These are phyloP conservation scores for Ormyrus labotus DNA, from an alignment of 2,888 invertebrate species.

Conservation along the genomic window DNA sequence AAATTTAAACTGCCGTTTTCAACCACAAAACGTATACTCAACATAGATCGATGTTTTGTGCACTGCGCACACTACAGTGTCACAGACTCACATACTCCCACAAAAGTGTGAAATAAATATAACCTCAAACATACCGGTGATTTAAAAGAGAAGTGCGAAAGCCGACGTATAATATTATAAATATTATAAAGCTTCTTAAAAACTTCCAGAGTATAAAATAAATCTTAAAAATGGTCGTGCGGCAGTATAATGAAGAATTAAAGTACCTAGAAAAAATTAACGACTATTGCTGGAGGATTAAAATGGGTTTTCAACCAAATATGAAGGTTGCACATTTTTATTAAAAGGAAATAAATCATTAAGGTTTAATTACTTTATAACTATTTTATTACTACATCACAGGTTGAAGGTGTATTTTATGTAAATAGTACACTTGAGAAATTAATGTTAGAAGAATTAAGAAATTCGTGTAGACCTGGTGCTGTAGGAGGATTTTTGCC, in stretches of 20 bases:
- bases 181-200: neutral
- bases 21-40: neutral
- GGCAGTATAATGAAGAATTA: conserved; percentile 94
- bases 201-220: neutral
- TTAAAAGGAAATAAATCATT: neutral
- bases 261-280: conserved; percentile 93
- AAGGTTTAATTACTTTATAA: neutral
- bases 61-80: neutral
- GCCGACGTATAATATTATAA: neutral
- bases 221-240: conserved; percentile 85
- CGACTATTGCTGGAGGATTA: conserved; percentile 92
- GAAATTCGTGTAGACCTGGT: conserved; percentile 92
- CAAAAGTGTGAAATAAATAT: conserved; percentile 17
- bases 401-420: conserved; percentile 98
- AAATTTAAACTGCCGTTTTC: neutral
- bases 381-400: neutral
- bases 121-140: conserved; percentile 34
- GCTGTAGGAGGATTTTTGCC: conserved; percentile 97
- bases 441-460: conserved; percentile 97
- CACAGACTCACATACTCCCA: neutral
- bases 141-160: neutral
- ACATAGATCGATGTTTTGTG: neutral
- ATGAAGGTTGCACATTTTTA: conserved; percentile 85
- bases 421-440: conserved; percentile 94
- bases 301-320: conserved; percentile 98